Evolutionary conservation across 1,140 invertebrate genomes (phyloP), one percentile per base, ranked within the genome.

Genomic region (Aethina tumida): DNA sequence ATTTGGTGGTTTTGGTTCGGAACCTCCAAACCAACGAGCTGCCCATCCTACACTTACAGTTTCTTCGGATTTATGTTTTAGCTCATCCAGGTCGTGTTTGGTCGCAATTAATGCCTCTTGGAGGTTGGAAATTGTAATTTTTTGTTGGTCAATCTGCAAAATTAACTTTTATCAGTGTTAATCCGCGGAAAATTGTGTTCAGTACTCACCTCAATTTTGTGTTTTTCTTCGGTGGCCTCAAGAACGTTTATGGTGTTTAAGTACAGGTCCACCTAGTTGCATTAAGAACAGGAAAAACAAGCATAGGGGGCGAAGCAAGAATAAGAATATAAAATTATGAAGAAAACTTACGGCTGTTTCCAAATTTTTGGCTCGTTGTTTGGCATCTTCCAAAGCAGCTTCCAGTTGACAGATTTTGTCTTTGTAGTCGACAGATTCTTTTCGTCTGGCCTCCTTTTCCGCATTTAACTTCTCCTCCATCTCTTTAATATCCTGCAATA

Each of bases 41-140:
- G 51, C 45, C 56, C 58, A 57, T 21, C 44, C 40, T 14, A 50
- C 30, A 60, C 58, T 59, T 52, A 60, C 58, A 39, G 58, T 55
- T 29, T 50, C 41, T n/a, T 46, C 29, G 20, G 21, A 41, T 39
- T 53, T 58, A 9, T 47, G 41, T 34, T 50, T 39, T 20, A 53
- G 25, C 20, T 50, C 53, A 13, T 59, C 52, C 14, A 59, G 29
- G 29, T 58, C 47, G n/a, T 56, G 50, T 49, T 60, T 60, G 15
- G 47, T 40, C 9, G 26, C 40, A 4, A 58, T 41, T 27, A 60
- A 30, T 5, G 49, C 55, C 20, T 54, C 45, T 47, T 58, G 56
- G 5, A 59, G 35, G 34, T 59, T 56, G 1, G 35, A 13, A 20
- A 60, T 59, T 1, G 58, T 60, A 3, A 45, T 29, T 36, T 42